Evolutionary conservation across 2,113 vertebrate species (phyloP).

Genomic region (Pelvicachromis taeniatus): DNA sequence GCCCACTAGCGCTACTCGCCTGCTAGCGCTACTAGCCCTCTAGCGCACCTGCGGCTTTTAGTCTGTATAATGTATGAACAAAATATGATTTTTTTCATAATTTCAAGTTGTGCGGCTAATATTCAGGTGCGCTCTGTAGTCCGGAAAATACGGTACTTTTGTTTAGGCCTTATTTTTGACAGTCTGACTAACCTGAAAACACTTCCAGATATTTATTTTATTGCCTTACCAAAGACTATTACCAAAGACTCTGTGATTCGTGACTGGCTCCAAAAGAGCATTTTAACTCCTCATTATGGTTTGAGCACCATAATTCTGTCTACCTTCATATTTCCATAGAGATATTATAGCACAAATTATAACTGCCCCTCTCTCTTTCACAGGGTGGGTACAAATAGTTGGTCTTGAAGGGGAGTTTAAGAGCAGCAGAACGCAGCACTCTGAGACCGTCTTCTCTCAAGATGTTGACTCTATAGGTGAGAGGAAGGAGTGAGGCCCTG

Average conservation of each 20-base stretch:
- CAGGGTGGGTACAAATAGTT: conserved; percentile 76
- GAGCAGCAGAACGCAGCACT: conserved; percentile 36
- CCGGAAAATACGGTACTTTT: too few relatives aligned
- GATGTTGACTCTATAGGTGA: conserved; percentile 79
- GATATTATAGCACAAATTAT: background rate
- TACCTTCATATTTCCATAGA: background rate
- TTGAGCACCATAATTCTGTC: background rate
- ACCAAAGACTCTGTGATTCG: background rate
- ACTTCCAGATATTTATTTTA: background rate
- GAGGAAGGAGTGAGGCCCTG: background rate
- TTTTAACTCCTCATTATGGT: background rate
- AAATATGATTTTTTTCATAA: too few relatives aligned
- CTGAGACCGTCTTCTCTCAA: conserved; percentile 70
- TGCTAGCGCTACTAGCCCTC: too few relatives aligned
- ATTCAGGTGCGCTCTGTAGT: too few relatives aligned
- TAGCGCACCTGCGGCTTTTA: too few relatives aligned
- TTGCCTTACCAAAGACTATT: background rate
- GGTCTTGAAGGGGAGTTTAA: conserved; percentile 70
- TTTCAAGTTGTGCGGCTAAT: too few relatives aligned
- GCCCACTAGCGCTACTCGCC: too few relatives aligned
- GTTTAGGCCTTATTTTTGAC: background rate
- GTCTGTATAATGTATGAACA: too few relatives aligned
- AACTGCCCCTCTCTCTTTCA: background rate
- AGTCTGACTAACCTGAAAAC: background rate
- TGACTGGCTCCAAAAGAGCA: background rate